Evolutionary conservation across 2,113 vertebrate species (phyloP), one percentile per base, ranked within the genome.

Genomic region (Castor canadensis): DNA sequence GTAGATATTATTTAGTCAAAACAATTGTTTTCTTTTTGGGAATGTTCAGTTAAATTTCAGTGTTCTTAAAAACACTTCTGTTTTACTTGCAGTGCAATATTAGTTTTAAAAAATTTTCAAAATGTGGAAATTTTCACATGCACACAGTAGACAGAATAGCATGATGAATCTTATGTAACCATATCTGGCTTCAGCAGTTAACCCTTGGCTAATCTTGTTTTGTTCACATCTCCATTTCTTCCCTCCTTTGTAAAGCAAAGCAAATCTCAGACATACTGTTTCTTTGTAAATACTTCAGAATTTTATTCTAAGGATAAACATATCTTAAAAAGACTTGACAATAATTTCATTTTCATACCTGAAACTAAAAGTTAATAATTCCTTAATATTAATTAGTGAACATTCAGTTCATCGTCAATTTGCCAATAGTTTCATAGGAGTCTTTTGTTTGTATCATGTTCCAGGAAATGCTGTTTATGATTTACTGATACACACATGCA

Each of bases 1-100:
- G 54, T 84, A 72, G 72, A 76, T 93, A 79, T 87, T 92, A 89
- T 49, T 89, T 93, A 93, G 52, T 94, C 19, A 93, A 88, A 95
- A 38, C 45, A 56, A 52, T 45, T 16, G 52, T 83, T 89, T 92
- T 94, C 15, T 49, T 85, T 69, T n/a, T 58, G 40, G 19, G 40
- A 91, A 88, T 43, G 80, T 69, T 22, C 40, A 75, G 28, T 87
- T 87, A 95, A 69, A 60, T 66, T 90, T 89, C 80, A 93, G 91
- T 95, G 49, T 89, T 95, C 72, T 81, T 86, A 71, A 87, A 88
- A 76, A 35, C 66, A 86, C 0, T 94, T n/a, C n/a, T n/a, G n/a
- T n/a, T n/a, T n/a, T n/a, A n/a, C n/a, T n/a, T n/a, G n/a, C n/a
- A n/a, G n/a, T n/a, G n/a, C n/a, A n/a, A n/a, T n/a, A 16, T 82